phyloP scores from a whole-genome alignment of 2,797 vertebrate genomes.

The Pitangus sulphuratus region DNA sequence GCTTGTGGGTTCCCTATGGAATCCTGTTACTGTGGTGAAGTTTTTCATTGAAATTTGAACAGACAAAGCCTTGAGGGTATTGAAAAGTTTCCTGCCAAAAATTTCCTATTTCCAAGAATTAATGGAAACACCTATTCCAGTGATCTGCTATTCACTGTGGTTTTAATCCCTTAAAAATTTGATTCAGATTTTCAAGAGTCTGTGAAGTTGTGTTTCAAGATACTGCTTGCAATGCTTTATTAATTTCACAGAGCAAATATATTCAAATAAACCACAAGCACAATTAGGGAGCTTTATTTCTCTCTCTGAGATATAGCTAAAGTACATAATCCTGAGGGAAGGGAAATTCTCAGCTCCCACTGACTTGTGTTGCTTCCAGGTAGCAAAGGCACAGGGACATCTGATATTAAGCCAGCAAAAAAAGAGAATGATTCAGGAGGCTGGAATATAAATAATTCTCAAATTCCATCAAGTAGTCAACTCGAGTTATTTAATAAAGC shows the following conservation, averaged over 20 bases:
- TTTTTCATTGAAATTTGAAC: not conserved
- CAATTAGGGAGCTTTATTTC: not conserved
- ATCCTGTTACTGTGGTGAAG: not conserved
- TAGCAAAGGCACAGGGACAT: not conserved
- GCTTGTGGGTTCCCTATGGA: not conserved
- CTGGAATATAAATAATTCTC: not conserved
- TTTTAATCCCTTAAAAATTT: not conserved
- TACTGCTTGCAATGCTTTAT: not conserved
- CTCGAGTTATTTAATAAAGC: not conserved
- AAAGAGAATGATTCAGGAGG: not conserved
- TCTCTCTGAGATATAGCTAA: not conserved
- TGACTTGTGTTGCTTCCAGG: not conserved
- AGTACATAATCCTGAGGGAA: not conserved
- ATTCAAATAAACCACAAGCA: not conserved
- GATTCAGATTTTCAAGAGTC: not conserved
- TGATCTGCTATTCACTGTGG: not conserved
- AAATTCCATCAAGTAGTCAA: not conserved
- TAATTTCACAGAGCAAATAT: not conserved
- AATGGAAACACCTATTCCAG: not conserved
- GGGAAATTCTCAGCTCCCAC: not conserved
- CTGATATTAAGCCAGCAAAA: not conserved
- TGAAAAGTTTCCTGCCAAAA: conserved; percentile 13
- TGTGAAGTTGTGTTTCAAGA: not conserved
- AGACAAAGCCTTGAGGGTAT: not conserved
- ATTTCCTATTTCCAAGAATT: not conserved